These are phyloP conservation scores for Heliornis fulica DNA, from an alignment of 2,113 vertebrate species.

Conservation along the genomic window DNA sequence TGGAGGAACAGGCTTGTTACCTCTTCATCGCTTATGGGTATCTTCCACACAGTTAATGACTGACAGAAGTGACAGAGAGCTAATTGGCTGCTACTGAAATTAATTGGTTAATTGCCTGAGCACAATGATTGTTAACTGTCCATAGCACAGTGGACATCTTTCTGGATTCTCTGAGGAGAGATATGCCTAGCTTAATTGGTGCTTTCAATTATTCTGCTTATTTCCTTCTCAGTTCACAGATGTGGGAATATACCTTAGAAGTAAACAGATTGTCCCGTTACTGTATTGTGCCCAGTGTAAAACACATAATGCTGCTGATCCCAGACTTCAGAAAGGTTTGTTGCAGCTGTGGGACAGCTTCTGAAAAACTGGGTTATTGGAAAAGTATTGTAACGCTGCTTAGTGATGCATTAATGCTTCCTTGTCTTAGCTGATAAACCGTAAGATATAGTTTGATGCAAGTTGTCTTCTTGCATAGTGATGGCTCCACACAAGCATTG, in stretches of 20 bases:
- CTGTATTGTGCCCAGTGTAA: not conserved
- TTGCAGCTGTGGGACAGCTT: not conserved
- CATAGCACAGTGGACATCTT: not conserved
- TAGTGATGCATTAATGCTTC: not conserved
- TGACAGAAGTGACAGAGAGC: not conserved
- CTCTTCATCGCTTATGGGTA: not conserved
- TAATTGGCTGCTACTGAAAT: not conserved
- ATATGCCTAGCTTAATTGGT: not conserved
- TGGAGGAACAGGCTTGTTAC: not conserved
- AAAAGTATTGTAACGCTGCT: not conserved
- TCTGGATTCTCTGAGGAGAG: not conserved
- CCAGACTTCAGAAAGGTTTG: not conserved
- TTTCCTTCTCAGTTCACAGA: not conserved
- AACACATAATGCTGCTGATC: not conserved
- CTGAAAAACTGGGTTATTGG: not conserved
- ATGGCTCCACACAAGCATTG: conserved; percentile 87
- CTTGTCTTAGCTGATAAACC: not conserved
- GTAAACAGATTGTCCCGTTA: not conserved
- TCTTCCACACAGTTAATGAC: not conserved
- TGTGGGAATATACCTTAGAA: not conserved
- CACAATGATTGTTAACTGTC: not conserved
- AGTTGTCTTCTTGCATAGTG: conserved; percentile 72
- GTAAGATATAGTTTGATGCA: not conserved
- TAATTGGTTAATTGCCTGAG: not conserved
- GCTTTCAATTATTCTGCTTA: not conserved